Base-by-base conservation (phyloP, 2,888 invertebrate species). In the Nineta flava region DNA sequence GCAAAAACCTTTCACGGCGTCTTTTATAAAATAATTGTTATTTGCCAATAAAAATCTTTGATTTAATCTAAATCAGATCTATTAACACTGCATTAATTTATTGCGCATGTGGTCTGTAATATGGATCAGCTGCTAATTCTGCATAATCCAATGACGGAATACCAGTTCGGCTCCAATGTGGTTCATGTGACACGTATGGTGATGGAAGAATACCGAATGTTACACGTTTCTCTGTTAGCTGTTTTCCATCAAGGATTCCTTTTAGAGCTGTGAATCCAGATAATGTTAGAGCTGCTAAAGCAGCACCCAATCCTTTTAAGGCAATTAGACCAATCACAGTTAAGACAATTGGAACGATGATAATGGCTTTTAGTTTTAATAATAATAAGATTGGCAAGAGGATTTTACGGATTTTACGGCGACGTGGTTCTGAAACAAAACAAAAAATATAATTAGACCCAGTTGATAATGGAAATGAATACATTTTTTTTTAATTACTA, bases 231-330 rank as follows among this genome's bases (percentile, higher is more conserved):
- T 58, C 56, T 41, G 13, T 54, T 35, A 21, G 50, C 50, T 48
- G 62, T 58, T 42, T 49, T 17, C 56, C 57, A 42, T 65, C 63
- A n/a, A 65, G 50, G 1, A 64, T 50, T 47, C 60, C 60, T 53
- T 65, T 66, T 43, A 67, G 57, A 5, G 62, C 66, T 1, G 62
- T 59, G 1, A 61, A 65, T 38, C 75, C 76, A 19, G 79, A 75
- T 38, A 81, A 66, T 35, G 77, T 64, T 53, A 81, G 66, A 26
- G 81, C 77, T 54, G 77, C 67, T 43, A 78, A 60, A 46, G 80
- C 77, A 31, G 76, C 72, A 51, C 76, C 77, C 49, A 81, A 67
- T 49, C 78, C 79, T 63, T 79, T 81, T 57, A 81, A 71, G 9
- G 80, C 76, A 46, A 81, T 70, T 53, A 80, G 63, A n/a, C 75